A percentile compares a stretch with the other conserved stretches of the same genome.
Conservation (phyloP, 2,113 vertebrate genomes). For the Sturnira hondurensis region DNA sequence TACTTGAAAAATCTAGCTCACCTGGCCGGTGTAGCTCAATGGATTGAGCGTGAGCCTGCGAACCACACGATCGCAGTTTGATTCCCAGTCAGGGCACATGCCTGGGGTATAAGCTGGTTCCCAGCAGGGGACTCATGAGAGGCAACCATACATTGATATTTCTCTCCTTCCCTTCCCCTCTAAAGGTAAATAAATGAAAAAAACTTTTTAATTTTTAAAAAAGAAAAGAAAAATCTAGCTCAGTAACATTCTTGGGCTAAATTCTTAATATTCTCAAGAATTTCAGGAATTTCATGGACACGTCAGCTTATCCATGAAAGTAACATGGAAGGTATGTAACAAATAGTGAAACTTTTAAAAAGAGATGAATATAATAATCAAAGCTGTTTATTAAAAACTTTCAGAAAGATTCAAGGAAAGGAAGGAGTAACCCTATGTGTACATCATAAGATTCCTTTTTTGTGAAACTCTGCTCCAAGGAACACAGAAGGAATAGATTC, state of each 20-base stretch:
- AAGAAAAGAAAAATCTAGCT: background rate
- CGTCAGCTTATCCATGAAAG: background rate
- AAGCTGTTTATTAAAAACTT: background rate
- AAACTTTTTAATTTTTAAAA: too few species aligned
- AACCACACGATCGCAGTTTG: too few species aligned
- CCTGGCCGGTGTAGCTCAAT: too few species aligned
- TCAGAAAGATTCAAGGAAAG: background rate
- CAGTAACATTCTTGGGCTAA: background rate
- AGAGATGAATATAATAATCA: background rate
- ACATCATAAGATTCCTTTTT: background rate
- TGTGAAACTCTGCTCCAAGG: background rate
- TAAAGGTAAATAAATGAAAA: too few species aligned
- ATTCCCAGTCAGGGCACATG: too few species aligned
- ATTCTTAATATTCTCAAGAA: conserved; percentile 23
- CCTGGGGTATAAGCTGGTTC: too few species aligned
- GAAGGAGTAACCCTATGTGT: background rate
- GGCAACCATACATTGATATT: too few species aligned
- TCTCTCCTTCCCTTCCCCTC: too few species aligned
- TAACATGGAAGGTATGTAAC: background rate
- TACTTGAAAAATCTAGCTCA: background rate
- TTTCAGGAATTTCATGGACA: background rate
- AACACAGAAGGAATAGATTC: background rate
- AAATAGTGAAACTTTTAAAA: background rate
- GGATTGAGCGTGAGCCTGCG: too few species aligned
- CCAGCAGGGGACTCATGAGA: too few species aligned